Evolutionary conservation across 2,888 invertebrate genomes (phyloP), one percentile per base, ranked within the genome.

Genomic region (Dastarcus helophoroides): DNA sequence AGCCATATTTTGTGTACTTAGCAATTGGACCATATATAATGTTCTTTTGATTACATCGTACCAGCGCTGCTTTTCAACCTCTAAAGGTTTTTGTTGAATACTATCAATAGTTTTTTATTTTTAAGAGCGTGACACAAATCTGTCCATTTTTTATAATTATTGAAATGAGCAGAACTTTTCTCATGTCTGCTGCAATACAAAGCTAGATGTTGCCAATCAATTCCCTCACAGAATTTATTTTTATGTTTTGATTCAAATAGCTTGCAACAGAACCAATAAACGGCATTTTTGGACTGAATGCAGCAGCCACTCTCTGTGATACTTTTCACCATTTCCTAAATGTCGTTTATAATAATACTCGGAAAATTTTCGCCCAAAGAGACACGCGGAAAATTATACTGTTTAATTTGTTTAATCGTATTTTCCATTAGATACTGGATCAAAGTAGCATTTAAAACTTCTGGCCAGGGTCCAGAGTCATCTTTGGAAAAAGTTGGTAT

Each of bases 391-490:
- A 38, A 41, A 38, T 40, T 29, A 31, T 31, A 17, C 24, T 38
- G 25, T 41, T 40, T 41, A 32, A 38, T 21, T 36, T 39, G 36
- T 39, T 40, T 37, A 34, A 33, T 29, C 32, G 39, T 36, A 31
- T 31, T 39, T 39, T 37, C 32, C 32, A 22, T 39, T 31, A 37
- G 17, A 34, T 37, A 39, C 33, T 39, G 36, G 21, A 39, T 34
- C 32, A 39, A 30, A 33, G 35, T 35, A 38, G 34, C 36, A 9
- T 40, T 39, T 17, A 40, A 37, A 37, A 33, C 38, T 30, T 29
- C 33, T 37, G 39, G 37, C 37, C 40, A 40, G 39, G 35, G 35
- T 26, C 28, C 40, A 35, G 40, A 33, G 32, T 40, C 39, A 36
- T 37, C 35, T 37, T 39, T 40, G 32, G 35, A 39, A 37, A 37